Base-by-base conservation (phyloP, 1,140 invertebrate genomes). In the Conus betulinus region DNA sequence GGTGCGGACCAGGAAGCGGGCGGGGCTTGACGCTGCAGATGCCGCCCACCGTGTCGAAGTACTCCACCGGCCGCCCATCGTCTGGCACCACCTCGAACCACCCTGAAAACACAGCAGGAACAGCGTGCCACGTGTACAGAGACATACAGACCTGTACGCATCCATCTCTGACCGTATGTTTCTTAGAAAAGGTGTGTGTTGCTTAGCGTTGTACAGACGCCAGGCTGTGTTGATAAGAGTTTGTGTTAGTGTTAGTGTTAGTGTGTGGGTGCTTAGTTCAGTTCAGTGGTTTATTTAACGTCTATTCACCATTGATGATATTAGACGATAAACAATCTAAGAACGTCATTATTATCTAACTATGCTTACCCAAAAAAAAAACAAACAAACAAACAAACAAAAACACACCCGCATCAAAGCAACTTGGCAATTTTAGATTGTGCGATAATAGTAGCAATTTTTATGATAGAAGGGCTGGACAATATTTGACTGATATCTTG, bases 31-130 rank as follows among this genome's bases (percentile, higher is more conserved):
- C 88, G 74, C 91, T 92, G 76, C 91, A 90, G 79, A 94, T 94
- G 11, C 92, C 92, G 83, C 92, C 89, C 39, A 94, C 91, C 5
- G 94, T 93, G 88, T 94, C 94, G 63, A 94, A 94, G 88, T 94
- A 94, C 88, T 94, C 94, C 76, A 94, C 93, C 0, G 93, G 93
- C 13, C 92, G 91, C 3, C 94, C 94, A 71, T 94, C 92, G 15
- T 93, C 93, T 83, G 94, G 94, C 23, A 94, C 84, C 5, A 94
- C 92, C 84, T 94, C 94, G 87, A 94, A 92, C 94, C 94, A 94
- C 55, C 94, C 94, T 94, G 91, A 27, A 93, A 91, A 52, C n/a
- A 82, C 57, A 60, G 3, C 86, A 81, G 10, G 13, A 83, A 83
- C 57, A 60, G 0, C 57, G 15, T 15, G 15, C 57, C 39, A 39